These are phyloP conservation scores for Crenuchus spilurus DNA, from an alignment of 2,797 vertebrate genomes.

Conservation along the genomic window DNA sequence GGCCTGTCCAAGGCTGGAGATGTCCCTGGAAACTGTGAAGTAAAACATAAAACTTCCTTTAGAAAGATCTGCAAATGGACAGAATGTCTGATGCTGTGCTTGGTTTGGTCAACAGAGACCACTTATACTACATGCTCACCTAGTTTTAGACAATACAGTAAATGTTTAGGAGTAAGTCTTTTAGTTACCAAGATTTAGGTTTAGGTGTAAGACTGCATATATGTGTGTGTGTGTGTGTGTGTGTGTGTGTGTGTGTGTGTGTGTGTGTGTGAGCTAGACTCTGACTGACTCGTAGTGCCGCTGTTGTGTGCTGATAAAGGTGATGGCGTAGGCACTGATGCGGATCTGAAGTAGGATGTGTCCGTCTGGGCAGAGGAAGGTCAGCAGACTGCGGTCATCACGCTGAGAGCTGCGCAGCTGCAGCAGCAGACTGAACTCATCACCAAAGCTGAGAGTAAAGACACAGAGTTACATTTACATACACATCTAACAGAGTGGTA, in stretches of 20 bases:
- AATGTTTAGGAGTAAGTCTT: too few relatives aligned
- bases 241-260: background rate
- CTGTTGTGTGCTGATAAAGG: slow-evolving; percentile 82
- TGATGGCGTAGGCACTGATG: slow-evolving; percentile 73
- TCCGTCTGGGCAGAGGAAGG: slow-evolving; percentile 77
- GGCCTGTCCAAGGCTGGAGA: too few relatives aligned
- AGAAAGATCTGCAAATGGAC: too few relatives aligned
- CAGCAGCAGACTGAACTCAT: slow-evolving; percentile 85
- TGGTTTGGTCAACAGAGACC: too few relatives aligned
- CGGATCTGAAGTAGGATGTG: slow-evolving; percentile 84
- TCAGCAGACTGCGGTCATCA: slow-evolving; percentile 81
- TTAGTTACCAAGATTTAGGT: too few relatives aligned
- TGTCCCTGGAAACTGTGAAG: too few relatives aligned
- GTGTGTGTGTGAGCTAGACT: background rate
- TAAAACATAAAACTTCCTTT: too few relatives aligned
- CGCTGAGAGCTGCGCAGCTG: slow-evolving; percentile 77
- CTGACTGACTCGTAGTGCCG: slow-evolving; percentile 87
- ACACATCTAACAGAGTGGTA: background rate
- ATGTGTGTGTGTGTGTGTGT: background rate
- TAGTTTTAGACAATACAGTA: too few relatives aligned
- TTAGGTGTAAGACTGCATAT: background rate
- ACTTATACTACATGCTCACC: too few relatives aligned
- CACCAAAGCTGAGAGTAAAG: slow-evolving; percentile 77
- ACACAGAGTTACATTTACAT: background rate
- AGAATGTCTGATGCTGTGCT: too few relatives aligned